A percentile compares a stretch with the other conserved stretches of the same genome.
Conservation (phyloP, 2,888 invertebrate species). For the Conistra vaccinii region DNA sequence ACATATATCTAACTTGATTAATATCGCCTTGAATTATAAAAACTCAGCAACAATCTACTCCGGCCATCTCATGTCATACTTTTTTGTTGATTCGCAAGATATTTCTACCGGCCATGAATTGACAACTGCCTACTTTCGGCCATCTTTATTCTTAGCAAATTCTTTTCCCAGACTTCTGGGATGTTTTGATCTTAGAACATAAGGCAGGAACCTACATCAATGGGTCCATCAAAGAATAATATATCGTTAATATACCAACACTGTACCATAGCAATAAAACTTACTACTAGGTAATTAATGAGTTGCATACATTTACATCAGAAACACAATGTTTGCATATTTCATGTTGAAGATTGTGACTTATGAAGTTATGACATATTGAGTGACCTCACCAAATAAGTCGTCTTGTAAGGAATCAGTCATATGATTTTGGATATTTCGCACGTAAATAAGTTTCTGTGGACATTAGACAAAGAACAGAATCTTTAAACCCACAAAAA, state of each 20-base stretch:
- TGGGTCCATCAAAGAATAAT: neutral
- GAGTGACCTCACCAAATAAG: conserved; percentile 22
- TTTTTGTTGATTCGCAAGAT: neutral
- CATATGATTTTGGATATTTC: conserved; percentile 10
- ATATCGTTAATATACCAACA: neutral
- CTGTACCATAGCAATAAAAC: conserved; percentile 1
- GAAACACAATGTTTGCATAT: conserved; percentile 17
- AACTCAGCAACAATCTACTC: neutral
- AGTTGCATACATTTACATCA: conserved; percentile 30
- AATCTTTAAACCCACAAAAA: neutral
- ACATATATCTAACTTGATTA: neutral
- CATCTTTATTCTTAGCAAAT: neutral
- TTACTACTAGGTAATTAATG: neutral
- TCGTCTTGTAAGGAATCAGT: conserved; percentile 33
- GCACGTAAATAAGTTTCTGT: neutral
- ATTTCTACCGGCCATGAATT: neutral
- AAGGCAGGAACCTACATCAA: neutral
- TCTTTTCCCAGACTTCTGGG: neutral
- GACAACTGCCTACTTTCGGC: neutral
- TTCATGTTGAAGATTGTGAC: conserved; percentile 4
- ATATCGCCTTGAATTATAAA: neutral
- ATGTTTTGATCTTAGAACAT: neutral
- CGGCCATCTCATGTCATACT: neutral
- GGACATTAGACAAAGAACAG: neutral
- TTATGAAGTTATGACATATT: conserved; percentile 19